Base-by-base conservation (phyloP, 2,797 vertebrate species). In the Oreonectes daqikongensis region DNA sequence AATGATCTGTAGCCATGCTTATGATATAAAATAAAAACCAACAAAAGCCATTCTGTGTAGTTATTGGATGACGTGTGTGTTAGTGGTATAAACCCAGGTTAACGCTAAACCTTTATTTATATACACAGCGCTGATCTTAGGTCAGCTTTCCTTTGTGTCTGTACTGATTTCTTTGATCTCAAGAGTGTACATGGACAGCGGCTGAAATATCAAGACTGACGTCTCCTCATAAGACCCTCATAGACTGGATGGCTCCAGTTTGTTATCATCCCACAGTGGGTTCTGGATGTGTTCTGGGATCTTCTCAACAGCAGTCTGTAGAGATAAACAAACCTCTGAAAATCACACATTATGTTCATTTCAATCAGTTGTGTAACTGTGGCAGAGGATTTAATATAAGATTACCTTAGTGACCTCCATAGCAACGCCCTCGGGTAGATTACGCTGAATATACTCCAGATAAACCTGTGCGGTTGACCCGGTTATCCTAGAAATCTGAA, bases 371-470 rank as follows among this genome's bases (percentile, higher is more conserved):
- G 22, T 5, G 2, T 55, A 3, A 6, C 7, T 20, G 48, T 52
- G 12, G 11, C 42, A 22, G 18, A 22, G 10, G 20, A 75, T 81
- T 86, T 96, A 38, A 9, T 2, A 42, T 14, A 42, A 0, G 12
- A 42, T 42, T 60, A 77, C 75, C 93, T 96, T 97, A 80, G 92
- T 95, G 65, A 99, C 93, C 88, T 96, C 95, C 95, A 99, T 96
- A 72, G 97, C 96, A 50, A 98, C 94, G 1, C 97, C 97, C 89
- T 99, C 98, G 4, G 97, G 97, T 69, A 99, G 89, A 87, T 99
- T 99, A 69, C 97, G 94, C 87, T 99, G 95, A 79, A 99, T 94
- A 1, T 99, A 99, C 84, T 99, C 98, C 81, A 99, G 90, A 81
- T 96, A 99, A 12, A 94, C 96, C 24, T 88, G 87, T 7, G 94